These are phyloP conservation scores for Agrotis exclamationis DNA, from an alignment of 2,888 invertebrate species.

Conservation along the genomic window DNA sequence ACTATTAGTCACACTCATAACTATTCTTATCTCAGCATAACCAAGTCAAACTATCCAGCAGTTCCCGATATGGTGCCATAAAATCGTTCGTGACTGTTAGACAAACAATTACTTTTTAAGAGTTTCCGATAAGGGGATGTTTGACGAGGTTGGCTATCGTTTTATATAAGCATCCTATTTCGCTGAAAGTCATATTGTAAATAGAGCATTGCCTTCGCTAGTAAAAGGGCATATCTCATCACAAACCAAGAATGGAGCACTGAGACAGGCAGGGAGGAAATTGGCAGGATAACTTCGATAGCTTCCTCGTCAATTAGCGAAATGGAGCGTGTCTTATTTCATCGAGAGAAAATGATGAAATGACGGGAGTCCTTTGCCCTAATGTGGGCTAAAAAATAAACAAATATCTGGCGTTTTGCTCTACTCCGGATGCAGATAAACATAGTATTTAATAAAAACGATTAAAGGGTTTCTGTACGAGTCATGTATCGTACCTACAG, in stretches of 20 bases:
- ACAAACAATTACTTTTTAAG: background rate
- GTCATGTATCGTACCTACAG: no score
- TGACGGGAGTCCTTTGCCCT: no score
- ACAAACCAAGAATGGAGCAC: no score
- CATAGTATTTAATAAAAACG: no score
- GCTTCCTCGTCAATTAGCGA: background rate
- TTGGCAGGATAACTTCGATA: background rate
- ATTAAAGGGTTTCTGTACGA: no score
- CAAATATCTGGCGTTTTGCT: no score
- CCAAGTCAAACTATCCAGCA: conserved; percentile 11
- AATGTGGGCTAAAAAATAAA: no score
- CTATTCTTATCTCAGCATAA: conserved; percentile 9
- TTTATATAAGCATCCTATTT: background rate
- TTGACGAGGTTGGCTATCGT: conserved; percentile 2
- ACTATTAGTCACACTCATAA: background rate
- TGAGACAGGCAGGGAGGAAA: background rate
- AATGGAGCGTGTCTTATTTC: no score
- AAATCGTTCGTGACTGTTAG: conserved; percentile 19
- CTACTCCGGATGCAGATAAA: no score
- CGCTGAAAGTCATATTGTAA: background rate
- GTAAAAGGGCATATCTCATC: no score
- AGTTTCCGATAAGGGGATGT: conserved; percentile 1
- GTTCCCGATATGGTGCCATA: conserved; percentile 16
- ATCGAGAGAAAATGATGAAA: no score
- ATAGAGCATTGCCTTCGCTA: background rate